These are phyloP conservation scores for Poeciliopsis paucimaculata DNA, from an alignment of 2,797 vertebrate species.

Conservation along the genomic window DNA sequence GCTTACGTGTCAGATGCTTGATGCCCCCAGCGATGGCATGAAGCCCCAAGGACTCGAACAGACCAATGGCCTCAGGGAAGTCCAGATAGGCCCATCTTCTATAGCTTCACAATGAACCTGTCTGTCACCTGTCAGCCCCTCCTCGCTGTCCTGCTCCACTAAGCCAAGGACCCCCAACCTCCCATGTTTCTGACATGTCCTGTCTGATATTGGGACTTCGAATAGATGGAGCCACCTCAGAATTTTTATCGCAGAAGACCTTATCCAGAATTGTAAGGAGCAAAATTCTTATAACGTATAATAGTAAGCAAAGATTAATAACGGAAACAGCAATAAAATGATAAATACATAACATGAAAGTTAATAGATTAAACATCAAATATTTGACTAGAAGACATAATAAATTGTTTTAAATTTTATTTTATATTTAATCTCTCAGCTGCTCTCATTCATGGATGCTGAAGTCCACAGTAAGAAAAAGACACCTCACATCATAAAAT, in stretches of 20 bases:
- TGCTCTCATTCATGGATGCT: background rate
- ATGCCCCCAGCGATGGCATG: slow-evolving; percentile 54
- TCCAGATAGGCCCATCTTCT: slow-evolving; percentile 33
- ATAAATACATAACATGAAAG: background rate
- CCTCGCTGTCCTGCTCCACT: slow-evolving; percentile 41
- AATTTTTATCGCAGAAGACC: slow-evolving; percentile 5
- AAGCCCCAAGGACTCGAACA: slow-evolving; percentile 50
- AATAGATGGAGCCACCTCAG: slow-evolving; percentile 26
- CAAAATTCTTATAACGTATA: background rate
- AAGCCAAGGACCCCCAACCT: slow-evolving; percentile 35
- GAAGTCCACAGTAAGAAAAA: background rate
- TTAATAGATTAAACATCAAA: background rate
- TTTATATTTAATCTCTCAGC: background rate
- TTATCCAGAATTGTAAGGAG: background rate
- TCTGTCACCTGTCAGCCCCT: slow-evolving; percentile 50
- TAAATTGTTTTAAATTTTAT: no score
- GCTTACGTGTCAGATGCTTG: slow-evolving; percentile 55
- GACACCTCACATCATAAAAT: background rate
- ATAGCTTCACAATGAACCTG: slow-evolving; percentile 59
- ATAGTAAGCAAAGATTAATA: background rate
- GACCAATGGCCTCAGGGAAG: slow-evolving; percentile 34
- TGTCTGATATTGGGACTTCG: slow-evolving; percentile 32
- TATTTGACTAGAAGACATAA: background rate
- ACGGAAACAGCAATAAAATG: background rate
- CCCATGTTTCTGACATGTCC: slow-evolving; percentile 39